Percentiles rank a stretch among this genome's conserved stretches.
These are phyloP conservation scores for Tachina grossa DNA, from an alignment of 2,888 invertebrate genomes.

Conservation along the genomic window DNA sequence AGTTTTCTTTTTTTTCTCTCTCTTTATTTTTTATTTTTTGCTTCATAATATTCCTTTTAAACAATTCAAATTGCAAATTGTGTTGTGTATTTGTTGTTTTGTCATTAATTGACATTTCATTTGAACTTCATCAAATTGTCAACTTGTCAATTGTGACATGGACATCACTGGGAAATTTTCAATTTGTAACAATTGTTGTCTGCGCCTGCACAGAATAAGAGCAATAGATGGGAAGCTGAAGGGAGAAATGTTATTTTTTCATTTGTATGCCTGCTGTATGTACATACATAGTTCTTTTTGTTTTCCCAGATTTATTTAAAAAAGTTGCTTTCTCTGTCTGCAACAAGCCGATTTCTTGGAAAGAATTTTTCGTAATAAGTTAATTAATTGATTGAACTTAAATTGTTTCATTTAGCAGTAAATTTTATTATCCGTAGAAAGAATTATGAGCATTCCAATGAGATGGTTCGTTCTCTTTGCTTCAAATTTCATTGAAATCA, in stretches of 20 bases:
- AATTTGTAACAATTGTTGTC: conserved; percentile 60
- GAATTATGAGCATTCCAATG: conserved; percentile 28
- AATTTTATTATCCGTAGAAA: conserved; percentile 41
- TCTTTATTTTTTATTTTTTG: background rate
- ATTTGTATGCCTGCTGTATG: background rate
- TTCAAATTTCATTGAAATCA: background rate
- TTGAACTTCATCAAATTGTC: conserved; percentile 73
- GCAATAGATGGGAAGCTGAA: background rate
- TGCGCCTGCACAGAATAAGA: background rate
- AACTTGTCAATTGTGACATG: conserved; percentile 67
- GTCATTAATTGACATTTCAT: conserved; percentile 74
- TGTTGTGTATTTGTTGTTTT: conserved; percentile 53
- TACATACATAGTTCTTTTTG: conserved; percentile 1
- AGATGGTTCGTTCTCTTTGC: background rate
- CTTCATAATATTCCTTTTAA: conserved; percentile 4
- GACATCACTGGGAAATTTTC: conserved; percentile 69
- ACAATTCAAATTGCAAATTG: conserved; percentile 30
- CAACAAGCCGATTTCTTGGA: conserved; percentile 34
- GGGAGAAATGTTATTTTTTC: background rate
- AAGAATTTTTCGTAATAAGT: conserved; percentile 49
- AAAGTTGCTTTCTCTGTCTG: conserved; percentile 13
- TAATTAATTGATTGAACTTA: conserved; percentile 70
- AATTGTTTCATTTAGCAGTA: conserved; percentile 54
- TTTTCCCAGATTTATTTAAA: conserved; percentile 3
- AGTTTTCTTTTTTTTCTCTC: conserved; percentile 2